These are phyloP conservation scores for Indri indri DNA, from an alignment of 2,113 vertebrate species.

Conservation along the genomic window DNA sequence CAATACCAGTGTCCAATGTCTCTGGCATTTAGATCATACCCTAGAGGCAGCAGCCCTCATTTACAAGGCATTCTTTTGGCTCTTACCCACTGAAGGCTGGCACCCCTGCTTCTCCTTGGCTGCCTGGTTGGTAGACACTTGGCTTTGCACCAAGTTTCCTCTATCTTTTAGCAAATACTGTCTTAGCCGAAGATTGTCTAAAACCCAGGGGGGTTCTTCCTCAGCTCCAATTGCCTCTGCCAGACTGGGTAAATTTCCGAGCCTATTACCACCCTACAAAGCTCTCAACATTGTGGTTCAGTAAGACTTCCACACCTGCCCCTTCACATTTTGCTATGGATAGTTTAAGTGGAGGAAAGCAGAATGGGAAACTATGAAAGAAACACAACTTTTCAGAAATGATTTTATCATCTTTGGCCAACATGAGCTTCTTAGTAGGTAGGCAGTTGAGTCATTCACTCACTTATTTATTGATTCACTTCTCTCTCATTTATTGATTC, in stretches of 20 bases:
- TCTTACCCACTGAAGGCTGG: background rate
- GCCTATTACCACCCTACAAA: background rate
- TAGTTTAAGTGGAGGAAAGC: constrained; percentile 45
- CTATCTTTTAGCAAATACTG: background rate
- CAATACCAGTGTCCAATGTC: background rate
- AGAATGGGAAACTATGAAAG: constrained; percentile 52
- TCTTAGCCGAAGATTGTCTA: background rate
- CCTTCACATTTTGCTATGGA: constrained; percentile 43
- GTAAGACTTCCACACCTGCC: constrained; percentile 44
- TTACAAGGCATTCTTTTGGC: background rate
- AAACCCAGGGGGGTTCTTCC: background rate
- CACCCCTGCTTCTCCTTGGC: background rate
- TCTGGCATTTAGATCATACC: background rate
- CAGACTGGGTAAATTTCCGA: background rate
- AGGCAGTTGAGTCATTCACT: background rate
- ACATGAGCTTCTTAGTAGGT: background rate
- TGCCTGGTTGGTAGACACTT: background rate
- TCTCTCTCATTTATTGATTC: background rate
- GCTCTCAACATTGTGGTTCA: constrained; percentile 42
- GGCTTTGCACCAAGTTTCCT: background rate
- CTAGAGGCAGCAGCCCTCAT: too few relatives aligned
- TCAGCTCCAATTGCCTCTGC: background rate
- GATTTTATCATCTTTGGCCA: background rate
- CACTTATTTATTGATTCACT: background rate
- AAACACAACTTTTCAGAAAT: background rate